Percentiles rank a stretch among this genome's conserved stretches.
Conservation (phyloP, 2,113 vertebrate species). For the Turnix velox region DNA sequence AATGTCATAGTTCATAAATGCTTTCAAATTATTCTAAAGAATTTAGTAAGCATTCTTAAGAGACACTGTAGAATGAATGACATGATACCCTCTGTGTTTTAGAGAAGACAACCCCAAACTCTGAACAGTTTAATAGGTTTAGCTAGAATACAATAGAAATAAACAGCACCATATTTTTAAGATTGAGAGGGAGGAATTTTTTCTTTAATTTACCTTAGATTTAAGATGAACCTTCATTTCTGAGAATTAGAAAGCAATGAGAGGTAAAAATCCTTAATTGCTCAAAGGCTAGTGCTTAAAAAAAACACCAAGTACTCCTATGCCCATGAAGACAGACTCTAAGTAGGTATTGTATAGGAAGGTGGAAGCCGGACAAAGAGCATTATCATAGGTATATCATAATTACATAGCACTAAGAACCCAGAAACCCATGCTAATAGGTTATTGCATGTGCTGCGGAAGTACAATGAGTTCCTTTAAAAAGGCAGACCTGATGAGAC, state of each 20-base stretch:
- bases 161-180: neutral
- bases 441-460: neutral
- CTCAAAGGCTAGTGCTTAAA: neutral
- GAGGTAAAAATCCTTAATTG: neutral
- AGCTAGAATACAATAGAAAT: neutral
- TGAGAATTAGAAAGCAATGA: neutral
- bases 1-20: accelerated
- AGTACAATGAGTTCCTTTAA: neutral
- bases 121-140: neutral
- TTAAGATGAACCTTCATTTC: neutral
- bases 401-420: neutral
- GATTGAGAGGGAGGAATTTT: neutral
- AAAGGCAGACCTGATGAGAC: neutral
- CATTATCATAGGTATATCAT: neutral
- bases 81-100: accelerated
- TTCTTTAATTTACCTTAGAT: neutral
- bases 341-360: neutral
- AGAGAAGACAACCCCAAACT: neutral
- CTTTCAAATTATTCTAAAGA: neutral
- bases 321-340: neutral
- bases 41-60: neutral
- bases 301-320: neutral
- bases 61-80: neutral
- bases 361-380: neutral
- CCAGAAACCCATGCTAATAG: neutral